A percentile compares a stretch with the other conserved stretches of the same genome.
Evolutionary conservation across 2,888 invertebrate genomes (phyloP).

Genomic region (Globia sparganii): DNA sequence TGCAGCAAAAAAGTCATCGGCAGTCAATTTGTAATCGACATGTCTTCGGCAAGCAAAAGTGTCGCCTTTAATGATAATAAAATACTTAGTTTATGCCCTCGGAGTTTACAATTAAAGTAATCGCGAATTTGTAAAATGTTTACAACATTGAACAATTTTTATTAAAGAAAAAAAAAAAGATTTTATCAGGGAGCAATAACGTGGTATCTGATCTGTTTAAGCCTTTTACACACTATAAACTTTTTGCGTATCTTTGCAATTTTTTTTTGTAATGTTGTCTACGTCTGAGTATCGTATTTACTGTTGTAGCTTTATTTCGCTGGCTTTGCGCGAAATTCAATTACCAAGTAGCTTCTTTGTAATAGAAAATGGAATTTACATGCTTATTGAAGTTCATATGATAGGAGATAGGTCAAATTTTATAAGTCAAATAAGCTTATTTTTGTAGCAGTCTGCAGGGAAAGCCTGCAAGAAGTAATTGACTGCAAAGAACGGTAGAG

Average conservation of each 20-base stretch:
- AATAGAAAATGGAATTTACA: constrained; percentile 20
- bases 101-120: constrained; percentile 81
- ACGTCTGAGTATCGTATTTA: constrained; percentile 31
- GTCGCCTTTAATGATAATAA: constrained; percentile 85
- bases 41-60: constrained; percentile 75
- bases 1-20: constrained; percentile 63
- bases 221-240: constrained; percentile 55
- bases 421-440: not conserved
- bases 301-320: constrained; percentile 44
- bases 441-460: not conserved
- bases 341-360: constrained; percentile 1
- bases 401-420: not conserved
- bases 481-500: not conserved
- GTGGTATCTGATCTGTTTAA: constrained; percentile 72
- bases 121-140: constrained; percentile 78
- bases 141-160: constrained; percentile 77
- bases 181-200: constrained; percentile 72
- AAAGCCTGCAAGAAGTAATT: not conserved
- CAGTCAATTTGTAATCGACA: constrained; percentile 76
- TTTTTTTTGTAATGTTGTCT: constrained; percentile 31
- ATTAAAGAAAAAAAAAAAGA: constrained; percentile 67
- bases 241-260: constrained; percentile 32
- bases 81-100: constrained; percentile 77
- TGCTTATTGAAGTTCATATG: constrained; percentile 20
- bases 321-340: constrained; percentile 29